Evolutionary conservation across 2,113 vertebrate genomes (phyloP).

Genomic region (Notothenia coriiceps): DNA sequence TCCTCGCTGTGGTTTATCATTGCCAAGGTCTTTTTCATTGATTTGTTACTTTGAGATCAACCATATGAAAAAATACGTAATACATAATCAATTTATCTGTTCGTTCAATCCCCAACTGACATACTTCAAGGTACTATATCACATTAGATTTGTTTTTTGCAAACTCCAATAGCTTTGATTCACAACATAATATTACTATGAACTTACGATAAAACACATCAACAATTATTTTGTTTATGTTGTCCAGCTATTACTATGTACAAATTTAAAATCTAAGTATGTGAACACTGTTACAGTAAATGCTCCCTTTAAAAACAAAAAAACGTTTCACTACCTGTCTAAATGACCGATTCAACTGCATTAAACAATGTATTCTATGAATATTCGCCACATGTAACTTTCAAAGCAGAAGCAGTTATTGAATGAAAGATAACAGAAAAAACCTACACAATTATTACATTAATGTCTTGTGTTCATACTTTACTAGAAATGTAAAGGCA

Average conservation of each 20-base stretch:
- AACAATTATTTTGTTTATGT: background rate
- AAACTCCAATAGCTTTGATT: background rate
- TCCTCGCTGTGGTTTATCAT: slow-evolving; percentile 34
- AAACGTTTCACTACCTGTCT: no score
- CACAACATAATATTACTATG: background rate
- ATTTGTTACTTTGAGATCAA: background rate
- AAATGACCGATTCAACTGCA: background rate
- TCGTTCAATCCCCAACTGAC: background rate
- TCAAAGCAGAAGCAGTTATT: background rate
- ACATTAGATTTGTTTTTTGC: background rate
- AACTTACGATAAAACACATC: background rate
- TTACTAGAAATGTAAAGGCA: background rate
- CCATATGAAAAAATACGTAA: background rate
- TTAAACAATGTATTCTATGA: background rate
- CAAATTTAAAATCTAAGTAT: background rate
- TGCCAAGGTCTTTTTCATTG: background rate
- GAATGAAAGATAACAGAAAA: background rate
- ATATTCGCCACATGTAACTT: background rate
- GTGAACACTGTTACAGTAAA: background rate
- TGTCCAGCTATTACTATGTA: background rate
- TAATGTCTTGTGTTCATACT: background rate
- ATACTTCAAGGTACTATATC: background rate
- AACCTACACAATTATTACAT: background rate
- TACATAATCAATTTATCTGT: background rate
- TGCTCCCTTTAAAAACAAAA: background rate